Evolutionary conservation across 2,797 vertebrate species (phyloP), one percentile per base, ranked within the genome.

Genomic region (Atherinosoma microstoma): DNA sequence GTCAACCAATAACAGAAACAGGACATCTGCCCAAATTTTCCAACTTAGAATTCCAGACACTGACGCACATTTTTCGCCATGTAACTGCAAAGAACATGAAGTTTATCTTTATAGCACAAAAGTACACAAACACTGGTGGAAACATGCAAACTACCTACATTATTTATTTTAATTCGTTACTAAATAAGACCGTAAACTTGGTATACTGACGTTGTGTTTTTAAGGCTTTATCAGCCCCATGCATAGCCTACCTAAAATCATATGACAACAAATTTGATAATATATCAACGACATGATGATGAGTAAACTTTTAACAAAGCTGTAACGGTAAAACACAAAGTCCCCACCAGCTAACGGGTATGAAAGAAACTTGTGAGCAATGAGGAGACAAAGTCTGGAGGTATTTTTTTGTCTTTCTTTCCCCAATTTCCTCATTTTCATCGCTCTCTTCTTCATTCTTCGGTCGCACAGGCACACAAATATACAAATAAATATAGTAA

Each of bases 341-440:
- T 29, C 11, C 47, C n/a, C 13, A 3, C 12, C 68, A 32, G 53
- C 22, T 36, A 35, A 58, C n/a, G 22, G 16, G 2, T 56, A 15
- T 42, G 3, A 70, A 35, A 42, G 27, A n/a, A 62, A 71, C n/a
- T 47, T 45, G 29, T 49, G 35, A 1, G 24, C 38, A 59, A 9
- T 40, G 13, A 15, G 49, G 9, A 56, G 16, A 12, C 36, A 34
- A 27, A 69, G 73, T 69, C 59, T 66, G 29, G 45, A 54, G 32
- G 36, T 16, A 38, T 65, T 71, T 35, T 47, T 0, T 45, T 6
- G 13, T 34, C 30, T 15, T 5, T 27, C 24, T 27, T 34, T 9
- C 5, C 30, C 10, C 7, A 35, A 16, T 47, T 24, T 13, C 32
- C 53, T 6, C 30, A 27, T 16, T 57, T 35, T 16, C 7, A 9